Evolutionary conservation across 2,888 invertebrate genomes (phyloP), one percentile per base, ranked within the genome.

Genomic region (Drosophila dives): DNA sequence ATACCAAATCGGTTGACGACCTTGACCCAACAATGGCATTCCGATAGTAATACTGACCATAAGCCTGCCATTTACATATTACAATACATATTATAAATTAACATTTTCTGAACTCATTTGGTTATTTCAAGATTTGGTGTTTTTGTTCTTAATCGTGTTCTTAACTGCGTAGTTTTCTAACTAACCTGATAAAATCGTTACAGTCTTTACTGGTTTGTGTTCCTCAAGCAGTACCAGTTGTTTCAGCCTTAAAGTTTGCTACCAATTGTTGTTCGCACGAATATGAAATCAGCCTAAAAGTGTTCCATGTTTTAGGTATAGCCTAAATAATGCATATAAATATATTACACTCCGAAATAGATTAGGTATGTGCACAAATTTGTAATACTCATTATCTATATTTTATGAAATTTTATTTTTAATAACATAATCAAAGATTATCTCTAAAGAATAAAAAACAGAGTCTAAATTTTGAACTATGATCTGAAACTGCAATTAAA

Each of bases 1-100:
- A 8, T 40, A 65, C 59, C 71, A 75, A 75, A 69, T 40, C 36
- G 32, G 38, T 38, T 15, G 33, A 8, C 69, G 58, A 58, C 69
- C 68, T 68, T 68, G 68, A 68, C 51, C 36, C 33, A 38, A 33
- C 32, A 50, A 17, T 38, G 68, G n/a, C 36, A 34, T 26, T 36
- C 36, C 26, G 26, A 26, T 36, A 26, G 7, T 23, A 7, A 11
- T 7, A 54, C 54, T 17, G 23, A 54, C 17, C 11, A 7, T 26
- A 38, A 4, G 26, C 26, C 12, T 38, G 11, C 38, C 11, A 8
- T 12, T 40, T 10, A 4, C 40, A 40, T 23, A 1, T 12, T 10
- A 6, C 8, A 10, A 10, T 3, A 17, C 6, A 42, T 32, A 29
- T 40, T 5, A 20, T 3, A 20, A 29, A 56, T 15, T 20, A 17